Conservation (phyloP, 2,797 vertebrate species). For the Ptychadena robeensis region DNA sequence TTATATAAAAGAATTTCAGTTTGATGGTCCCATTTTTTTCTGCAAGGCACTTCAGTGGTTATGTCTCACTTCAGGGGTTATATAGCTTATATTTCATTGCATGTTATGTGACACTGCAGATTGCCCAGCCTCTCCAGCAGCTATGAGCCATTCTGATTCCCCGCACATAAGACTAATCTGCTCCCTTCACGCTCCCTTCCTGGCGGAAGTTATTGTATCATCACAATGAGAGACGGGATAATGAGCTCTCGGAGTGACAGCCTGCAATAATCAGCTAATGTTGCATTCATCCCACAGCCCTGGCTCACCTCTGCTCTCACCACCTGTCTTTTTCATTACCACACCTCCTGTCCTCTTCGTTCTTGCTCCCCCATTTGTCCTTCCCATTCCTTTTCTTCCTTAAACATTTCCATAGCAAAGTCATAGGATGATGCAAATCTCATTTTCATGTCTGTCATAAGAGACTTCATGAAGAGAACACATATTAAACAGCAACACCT, state of each 20-base stretch:
- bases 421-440: constrained; percentile 49
- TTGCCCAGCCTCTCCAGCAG: constrained; percentile 38
- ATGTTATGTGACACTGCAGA: constrained; percentile 37
- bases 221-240: constrained; percentile 59
- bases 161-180: constrained; percentile 53
- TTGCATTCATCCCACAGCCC: constrained; percentile 15
- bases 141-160: constrained; percentile 48
- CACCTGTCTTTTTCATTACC: constrained; percentile 59
- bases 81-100: constrained; percentile 14
- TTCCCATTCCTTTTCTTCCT: constrained; percentile 32
- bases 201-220: constrained; percentile 60
- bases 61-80: constrained; percentile 34
- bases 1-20: constrained; percentile 24
- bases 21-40: constrained; percentile 6
- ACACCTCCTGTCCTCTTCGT: constrained; percentile 54
- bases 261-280: constrained; percentile 54
- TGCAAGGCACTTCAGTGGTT: constrained; percentile 38
- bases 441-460: constrained; percentile 50
- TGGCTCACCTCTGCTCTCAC: constrained; percentile 44
- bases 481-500: constrained; percentile 54
- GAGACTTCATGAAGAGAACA: constrained; percentile 3
- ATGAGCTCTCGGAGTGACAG: constrained; percentile 52
- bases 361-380: constrained; percentile 48
- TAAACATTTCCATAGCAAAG: constrained; percentile 53
- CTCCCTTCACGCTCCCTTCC: constrained; percentile 52